These are phyloP conservation scores for Axis porcinus DNA, from an alignment of 2,113 vertebrate genomes.

Conservation along the genomic window DNA sequence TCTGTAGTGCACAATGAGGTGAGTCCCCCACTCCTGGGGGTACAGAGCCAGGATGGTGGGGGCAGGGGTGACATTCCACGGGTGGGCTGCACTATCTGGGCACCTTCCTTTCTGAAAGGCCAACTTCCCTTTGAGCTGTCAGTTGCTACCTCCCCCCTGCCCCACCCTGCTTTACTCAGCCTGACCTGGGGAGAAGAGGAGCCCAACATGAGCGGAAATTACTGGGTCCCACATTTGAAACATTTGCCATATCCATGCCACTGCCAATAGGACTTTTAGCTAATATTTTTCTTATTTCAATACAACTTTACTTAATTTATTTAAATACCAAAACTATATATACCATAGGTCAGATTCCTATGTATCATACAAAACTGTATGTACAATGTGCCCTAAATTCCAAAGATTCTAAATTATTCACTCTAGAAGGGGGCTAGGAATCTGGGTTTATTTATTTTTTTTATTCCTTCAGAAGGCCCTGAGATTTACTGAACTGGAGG, in stretches of 20 bases:
- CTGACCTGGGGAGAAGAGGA: accelerated
- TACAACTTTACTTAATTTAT: background rate
- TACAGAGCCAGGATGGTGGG: background rate
- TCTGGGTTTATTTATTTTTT: no score
- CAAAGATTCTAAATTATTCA: background rate
- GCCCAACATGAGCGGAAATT: background rate
- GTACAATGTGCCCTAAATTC: background rate
- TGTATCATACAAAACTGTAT: background rate
- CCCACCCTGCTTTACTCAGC: background rate
- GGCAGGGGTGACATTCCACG: background rate
- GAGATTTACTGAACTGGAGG: background rate
- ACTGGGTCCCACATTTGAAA: background rate
- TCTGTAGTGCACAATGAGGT: accelerated
- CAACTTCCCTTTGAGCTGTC: background rate
- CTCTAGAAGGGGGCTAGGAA: background rate
- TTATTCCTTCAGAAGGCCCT: background rate
- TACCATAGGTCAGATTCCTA: background rate
- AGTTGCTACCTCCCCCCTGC: no score
- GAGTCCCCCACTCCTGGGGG: background rate
- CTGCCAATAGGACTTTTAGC: background rate
- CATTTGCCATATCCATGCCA: background rate
- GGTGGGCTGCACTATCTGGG: background rate
- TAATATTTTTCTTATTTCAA: background rate
- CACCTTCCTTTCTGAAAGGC: background rate
- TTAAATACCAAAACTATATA: background rate